phyloP scores from a whole-genome alignment of 2,888 invertebrate species.

The Camptogramma bilineatum region DNA sequence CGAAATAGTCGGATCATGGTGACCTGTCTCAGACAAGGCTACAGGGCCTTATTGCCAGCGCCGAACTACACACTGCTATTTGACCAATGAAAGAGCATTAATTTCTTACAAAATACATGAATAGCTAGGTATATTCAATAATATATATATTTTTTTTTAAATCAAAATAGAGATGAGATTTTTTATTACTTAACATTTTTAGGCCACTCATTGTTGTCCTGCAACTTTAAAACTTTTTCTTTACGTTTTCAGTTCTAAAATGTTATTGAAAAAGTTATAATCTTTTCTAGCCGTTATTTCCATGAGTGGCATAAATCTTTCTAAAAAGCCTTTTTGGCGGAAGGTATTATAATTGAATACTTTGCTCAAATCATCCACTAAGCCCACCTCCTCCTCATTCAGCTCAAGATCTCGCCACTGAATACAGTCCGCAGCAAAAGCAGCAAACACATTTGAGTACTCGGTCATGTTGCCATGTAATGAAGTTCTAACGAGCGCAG shows the following conservation, averaged over 20 bases:
- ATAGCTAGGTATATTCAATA: too few species aligned
- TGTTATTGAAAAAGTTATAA: too few species aligned
- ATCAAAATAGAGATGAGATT: too few species aligned
- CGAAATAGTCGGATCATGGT: slow-evolving; percentile 28
- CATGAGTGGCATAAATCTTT: background rate
- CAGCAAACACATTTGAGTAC: slow-evolving; percentile 41
- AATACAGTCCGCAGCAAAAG: slow-evolving; percentile 38
- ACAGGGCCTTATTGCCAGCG: slow-evolving; percentile 4
- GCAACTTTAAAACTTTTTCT: too few species aligned
- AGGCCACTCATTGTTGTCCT: too few species aligned
- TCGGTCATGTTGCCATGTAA: slow-evolving; percentile 41
- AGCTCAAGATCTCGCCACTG: slow-evolving; percentile 29
- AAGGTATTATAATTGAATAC: slow-evolving; percentile 35
- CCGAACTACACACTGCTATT: background rate
- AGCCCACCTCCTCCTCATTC: slow-evolving; percentile 36
- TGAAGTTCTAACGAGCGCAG: slow-evolving; percentile 40
- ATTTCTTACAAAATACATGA: too few species aligned
- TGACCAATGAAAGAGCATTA: too few species aligned
- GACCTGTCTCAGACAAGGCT: slow-evolving; percentile 31
- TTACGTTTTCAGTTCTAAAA: too few species aligned
- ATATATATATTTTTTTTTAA: too few species aligned
- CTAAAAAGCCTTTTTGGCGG: background rate
- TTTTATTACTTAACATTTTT: too few species aligned
- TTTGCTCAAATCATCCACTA: slow-evolving; percentile 34
- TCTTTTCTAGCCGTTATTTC: background rate